A percentile compares a stretch with the other conserved stretches of the same genome.
phyloP scores from a whole-genome alignment of 2,888 invertebrate genomes.

The Metellina segmentata region DNA sequence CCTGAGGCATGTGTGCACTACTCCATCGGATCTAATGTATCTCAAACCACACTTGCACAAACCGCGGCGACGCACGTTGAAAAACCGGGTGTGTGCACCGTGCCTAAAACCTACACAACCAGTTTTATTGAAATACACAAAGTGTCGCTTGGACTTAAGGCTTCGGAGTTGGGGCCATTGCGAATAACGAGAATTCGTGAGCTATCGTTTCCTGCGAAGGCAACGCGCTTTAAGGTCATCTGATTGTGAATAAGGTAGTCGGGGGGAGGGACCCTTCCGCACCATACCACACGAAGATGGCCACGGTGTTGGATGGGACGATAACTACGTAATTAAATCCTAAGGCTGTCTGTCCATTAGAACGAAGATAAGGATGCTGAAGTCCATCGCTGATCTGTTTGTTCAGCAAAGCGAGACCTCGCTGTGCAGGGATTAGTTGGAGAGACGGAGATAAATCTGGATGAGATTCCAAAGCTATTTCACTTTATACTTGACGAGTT shows the following conservation, averaged over 20 bases:
- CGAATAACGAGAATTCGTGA: neutral
- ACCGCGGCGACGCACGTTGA: too few relatives aligned
- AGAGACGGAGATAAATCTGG: neutral
- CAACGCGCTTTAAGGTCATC: neutral
- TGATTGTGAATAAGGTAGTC: neutral
- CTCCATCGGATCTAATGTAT: too few relatives aligned
- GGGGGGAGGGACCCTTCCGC: neutral
- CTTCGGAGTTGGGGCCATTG: neutral
- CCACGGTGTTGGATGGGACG: neutral
- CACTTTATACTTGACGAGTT: too few relatives aligned
- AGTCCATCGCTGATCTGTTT: neutral
- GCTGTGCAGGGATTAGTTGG: neutral
- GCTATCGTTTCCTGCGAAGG: neutral
- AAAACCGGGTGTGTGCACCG: too few relatives aligned
- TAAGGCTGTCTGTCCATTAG: slow-evolving; percentile 29
- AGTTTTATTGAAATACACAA: too few relatives aligned
- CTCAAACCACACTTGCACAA: too few relatives aligned
- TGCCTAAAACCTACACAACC: neutral
- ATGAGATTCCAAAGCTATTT: too few relatives aligned
- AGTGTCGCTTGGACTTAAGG: too few relatives aligned
- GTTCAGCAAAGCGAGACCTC: neutral
- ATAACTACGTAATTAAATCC: slow-evolving; percentile 34
- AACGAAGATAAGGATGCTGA: neutral
- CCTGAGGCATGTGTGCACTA: too few relatives aligned
- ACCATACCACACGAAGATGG: neutral